These are phyloP conservation scores for Apamea crenata DNA, from an alignment of 2,888 invertebrate species.

Conservation along the genomic window DNA sequence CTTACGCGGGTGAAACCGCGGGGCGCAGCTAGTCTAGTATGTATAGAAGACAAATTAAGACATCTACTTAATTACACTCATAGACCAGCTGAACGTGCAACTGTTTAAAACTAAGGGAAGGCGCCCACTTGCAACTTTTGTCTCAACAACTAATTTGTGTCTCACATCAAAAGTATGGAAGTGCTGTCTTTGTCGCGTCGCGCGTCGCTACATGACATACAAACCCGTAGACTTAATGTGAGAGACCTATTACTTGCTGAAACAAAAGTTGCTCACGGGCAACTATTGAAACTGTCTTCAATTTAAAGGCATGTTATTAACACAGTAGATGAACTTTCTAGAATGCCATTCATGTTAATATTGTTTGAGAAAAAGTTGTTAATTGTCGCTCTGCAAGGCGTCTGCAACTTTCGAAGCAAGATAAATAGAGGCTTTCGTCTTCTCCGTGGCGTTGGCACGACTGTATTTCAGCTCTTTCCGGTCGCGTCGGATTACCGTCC, in stretches of 20 bases:
- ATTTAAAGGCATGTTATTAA: conserved; percentile 23
- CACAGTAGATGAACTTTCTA: conserved; percentile 11
- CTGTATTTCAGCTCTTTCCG: too few relatives aligned
- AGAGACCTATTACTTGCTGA: too few relatives aligned
- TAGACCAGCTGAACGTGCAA: not conserved
- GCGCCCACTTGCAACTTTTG: too few relatives aligned
- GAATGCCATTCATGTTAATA: conserved; percentile 16
- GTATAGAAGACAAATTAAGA: not conserved
- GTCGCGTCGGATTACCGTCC: too few relatives aligned
- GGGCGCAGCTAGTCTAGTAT: not conserved
- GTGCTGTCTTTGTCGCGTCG: too few relatives aligned
- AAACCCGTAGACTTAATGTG: too few relatives aligned
- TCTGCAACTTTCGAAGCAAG: not conserved
- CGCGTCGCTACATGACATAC: too few relatives aligned
- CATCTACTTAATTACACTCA: not conserved
- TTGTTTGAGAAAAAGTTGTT: conserved; percentile 20
- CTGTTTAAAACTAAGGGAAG: conserved; percentile 13
- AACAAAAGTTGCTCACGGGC: too few relatives aligned
- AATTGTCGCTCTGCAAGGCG: not conserved
- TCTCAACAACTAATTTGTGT: too few relatives aligned
- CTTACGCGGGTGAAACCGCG: not conserved
- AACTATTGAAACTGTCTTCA: conserved; percentile 3
- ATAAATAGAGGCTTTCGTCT: not conserved
- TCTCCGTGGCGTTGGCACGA: too few relatives aligned
- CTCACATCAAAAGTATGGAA: too few relatives aligned